These are phyloP conservation scores for Piprites chloris DNA, from an alignment of 2,113 vertebrate species.

Conservation along the genomic window DNA sequence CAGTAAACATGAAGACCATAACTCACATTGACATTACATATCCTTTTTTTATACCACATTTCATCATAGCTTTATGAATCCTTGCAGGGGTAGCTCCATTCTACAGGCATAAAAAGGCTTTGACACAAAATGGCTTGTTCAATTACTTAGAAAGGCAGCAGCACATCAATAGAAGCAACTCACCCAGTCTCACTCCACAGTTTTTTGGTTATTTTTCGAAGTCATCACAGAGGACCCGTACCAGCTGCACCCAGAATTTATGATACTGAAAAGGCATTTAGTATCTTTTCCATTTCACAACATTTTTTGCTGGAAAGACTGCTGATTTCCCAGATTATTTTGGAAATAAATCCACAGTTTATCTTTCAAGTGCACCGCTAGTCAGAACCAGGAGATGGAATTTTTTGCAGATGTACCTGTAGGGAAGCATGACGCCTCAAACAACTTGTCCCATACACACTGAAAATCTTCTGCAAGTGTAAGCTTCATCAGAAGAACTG, in stretches of 20 bases:
- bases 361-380: background rate
- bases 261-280: background rate
- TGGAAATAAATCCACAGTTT: background rate
- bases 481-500: background rate
- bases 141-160: background rate
- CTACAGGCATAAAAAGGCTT: background rate
- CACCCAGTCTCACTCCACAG: background rate
- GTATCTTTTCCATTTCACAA: background rate
- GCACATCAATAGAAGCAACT: background rate
- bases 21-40: background rate
- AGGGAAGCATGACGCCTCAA: background rate
- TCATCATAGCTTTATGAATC: background rate
- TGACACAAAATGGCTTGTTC: background rate
- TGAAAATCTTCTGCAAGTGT: background rate
- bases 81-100: background rate
- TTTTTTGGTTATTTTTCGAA: background rate
- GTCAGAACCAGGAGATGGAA: background rate
- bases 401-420: background rate
- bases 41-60: background rate
- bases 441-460: background rate
- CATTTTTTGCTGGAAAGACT: background rate
- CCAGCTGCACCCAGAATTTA: background rate
- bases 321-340: background rate
- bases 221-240: background rate
- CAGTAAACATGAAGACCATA: background rate